Evolutionary conservation across 2,113 vertebrate species (phyloP).

Genomic region (Etia nguti): DNA sequence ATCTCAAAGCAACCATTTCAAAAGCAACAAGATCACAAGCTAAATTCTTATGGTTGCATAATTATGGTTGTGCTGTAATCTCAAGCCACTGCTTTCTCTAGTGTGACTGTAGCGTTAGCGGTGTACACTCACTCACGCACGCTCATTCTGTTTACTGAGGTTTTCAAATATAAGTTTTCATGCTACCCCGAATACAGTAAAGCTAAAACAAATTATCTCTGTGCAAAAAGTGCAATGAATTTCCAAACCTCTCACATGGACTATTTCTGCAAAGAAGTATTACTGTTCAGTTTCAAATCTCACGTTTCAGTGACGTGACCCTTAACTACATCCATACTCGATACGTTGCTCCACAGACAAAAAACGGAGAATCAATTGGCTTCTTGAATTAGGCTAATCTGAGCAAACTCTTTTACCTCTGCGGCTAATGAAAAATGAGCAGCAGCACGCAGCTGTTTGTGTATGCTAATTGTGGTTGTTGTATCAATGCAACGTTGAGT

Average conservation of each 20-base stretch:
- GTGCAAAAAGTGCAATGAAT: too few species aligned
- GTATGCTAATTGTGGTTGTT: slow-evolving; percentile 52
- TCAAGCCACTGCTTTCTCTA: too few species aligned
- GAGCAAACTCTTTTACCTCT: slow-evolving; percentile 52
- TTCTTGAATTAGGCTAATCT: slow-evolving; percentile 51
- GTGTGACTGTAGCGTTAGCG: too few species aligned
- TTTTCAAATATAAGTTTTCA: too few species aligned
- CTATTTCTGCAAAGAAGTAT: not conserved
- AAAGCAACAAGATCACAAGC: too few species aligned
- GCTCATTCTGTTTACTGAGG: too few species aligned
- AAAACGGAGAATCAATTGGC: slow-evolving; percentile 13
- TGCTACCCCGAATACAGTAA: too few species aligned
- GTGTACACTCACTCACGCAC: too few species aligned
- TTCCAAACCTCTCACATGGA: not conserved
- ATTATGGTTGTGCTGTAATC: too few species aligned
- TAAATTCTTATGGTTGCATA: too few species aligned
- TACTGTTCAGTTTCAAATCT: not conserved
- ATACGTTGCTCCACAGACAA: not conserved
- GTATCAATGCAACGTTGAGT: slow-evolving; percentile 11
- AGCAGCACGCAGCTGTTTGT: slow-evolving; percentile 21
- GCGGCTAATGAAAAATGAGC: slow-evolving; percentile 45
- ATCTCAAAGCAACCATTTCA: too few species aligned
- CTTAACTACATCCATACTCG: accelerated
- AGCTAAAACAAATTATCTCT: too few species aligned
- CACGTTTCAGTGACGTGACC: not conserved